Evolutionary conservation across 37 sponge, comb jelly and placozoan genomes (phyloP).

Genomic region (Spongilla lacustris): DNA sequence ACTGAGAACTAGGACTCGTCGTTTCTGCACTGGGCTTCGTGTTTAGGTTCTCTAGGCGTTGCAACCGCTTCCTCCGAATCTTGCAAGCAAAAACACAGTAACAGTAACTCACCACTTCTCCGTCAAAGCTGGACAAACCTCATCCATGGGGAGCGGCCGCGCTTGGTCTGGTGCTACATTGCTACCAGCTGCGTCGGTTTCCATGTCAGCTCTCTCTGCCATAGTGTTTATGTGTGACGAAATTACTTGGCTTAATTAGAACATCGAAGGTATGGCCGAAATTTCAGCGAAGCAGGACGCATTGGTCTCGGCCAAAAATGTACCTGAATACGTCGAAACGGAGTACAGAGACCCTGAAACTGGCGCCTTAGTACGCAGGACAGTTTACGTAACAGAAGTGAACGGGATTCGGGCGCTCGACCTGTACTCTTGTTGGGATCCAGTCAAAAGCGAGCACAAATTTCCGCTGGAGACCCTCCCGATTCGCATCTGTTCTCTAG

Average conservation of each 20-base stretch:
- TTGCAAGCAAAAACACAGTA: no score
- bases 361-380: constrained; percentile 17
- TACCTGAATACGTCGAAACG: constrained; percentile 37
- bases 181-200: no score
- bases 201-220: no score
- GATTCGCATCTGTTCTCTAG: constrained; percentile 40
- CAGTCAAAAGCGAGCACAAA: constrained; percentile 44
- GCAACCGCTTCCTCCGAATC: no score
- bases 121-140: background rate
- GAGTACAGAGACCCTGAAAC: constrained; percentile 21
- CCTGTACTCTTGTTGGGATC: constrained; percentile 72
- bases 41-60: no score
- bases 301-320: constrained; percentile 14
- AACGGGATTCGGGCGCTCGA: constrained; percentile 69
- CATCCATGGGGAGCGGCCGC: no score
- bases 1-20: background rate
- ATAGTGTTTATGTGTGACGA: background rate
- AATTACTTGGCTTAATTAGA: background rate
- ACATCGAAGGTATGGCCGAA: background rate
- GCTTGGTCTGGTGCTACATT: no score
- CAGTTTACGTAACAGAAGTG: constrained; percentile 73
- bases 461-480: constrained; percentile 52
- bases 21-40: no score
- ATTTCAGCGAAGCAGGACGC: constrained; percentile 13
- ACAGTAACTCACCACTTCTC: background rate